These are phyloP conservation scores for Macaca mulatta DNA, from an alignment of 2,113 vertebrate genomes.

Conservation along the genomic window DNA sequence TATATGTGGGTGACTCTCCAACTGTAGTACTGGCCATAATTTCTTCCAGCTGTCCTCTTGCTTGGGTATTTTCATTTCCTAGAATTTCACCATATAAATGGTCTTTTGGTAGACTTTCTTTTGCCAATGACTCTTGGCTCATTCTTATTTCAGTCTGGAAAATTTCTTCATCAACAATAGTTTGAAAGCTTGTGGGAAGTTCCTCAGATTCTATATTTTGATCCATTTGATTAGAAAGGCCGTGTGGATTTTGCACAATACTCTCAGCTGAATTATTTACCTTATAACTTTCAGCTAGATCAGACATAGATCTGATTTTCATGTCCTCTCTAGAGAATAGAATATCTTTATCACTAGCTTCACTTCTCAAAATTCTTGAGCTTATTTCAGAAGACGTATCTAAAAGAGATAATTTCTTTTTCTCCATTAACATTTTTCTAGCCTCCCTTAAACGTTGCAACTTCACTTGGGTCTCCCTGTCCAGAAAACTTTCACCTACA, in stretches of 20 bases:
- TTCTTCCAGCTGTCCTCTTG: conserved; percentile 9
- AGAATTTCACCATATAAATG: neutral
- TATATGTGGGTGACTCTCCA: neutral
- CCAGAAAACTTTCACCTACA: conserved; percentile 90
- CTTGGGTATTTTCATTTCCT: conserved; percentile 8
- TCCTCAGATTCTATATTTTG: conserved; percentile 66
- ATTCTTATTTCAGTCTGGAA: conserved; percentile 83
- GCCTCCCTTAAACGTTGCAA: conserved; percentile 90
- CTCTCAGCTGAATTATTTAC: neutral
- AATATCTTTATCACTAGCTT: conserved; percentile 80
- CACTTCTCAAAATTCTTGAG: conserved; percentile 83
- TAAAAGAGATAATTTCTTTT: conserved; percentile 84
- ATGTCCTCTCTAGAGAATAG: conserved; percentile 80
- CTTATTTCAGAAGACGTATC: conserved; percentile 89
- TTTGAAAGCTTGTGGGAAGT: conserved; percentile 25
- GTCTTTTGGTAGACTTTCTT: conserved; percentile 55
- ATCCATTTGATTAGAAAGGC: conserved; percentile 75
- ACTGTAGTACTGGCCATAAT: neutral
- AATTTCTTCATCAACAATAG: conserved; percentile 78
- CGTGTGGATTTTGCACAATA: conserved; percentile 30
- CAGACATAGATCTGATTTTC: conserved; percentile 59
- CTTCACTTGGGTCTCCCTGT: conserved; percentile 93
- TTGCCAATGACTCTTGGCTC: conserved; percentile 64
- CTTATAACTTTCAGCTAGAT: conserved; percentile 25
- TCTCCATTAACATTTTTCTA: conserved; percentile 89